Evolutionary conservation across 1,140 invertebrate genomes (phyloP), one percentile per base, ranked within the genome.

Genomic region (Magallana gigas): DNA sequence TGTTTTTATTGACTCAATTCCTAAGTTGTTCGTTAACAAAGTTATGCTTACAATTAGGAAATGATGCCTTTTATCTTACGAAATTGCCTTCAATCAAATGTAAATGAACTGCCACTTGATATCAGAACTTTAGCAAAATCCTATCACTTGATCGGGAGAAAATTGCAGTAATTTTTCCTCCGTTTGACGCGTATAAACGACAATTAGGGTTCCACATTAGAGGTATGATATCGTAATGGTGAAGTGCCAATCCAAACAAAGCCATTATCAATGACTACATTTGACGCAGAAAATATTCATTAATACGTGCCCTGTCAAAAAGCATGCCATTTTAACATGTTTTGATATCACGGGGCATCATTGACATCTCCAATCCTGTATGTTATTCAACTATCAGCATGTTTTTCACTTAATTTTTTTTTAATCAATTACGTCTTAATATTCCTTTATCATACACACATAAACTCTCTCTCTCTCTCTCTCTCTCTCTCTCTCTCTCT

Each of bases 161-260:
- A 76, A 76, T 76, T 76, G 14, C 23, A 23, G 68, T 29, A 76
- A 76, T 76, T 76, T 76, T 48, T 76, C 68, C 36, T 18, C 36
- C 68, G 18, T 36, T 76, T 23, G 68, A 76, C 68, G 36, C 68
- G 68, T 76, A 29, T 29, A 76, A 76, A 29, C 23, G 68, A 29
- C 23, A 76, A 76, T 76, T 76, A 76, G 68, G 68, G 29, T 76
- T 48, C 36, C 68, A 29, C 68, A 76, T 76, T 29, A 29, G 68
- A 76, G 68, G 68, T 36, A 76, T 76, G 18, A 23, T 76, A 76
- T 18, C 23, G 5, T 48, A 76, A 76, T 76, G 23, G 68, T 29
- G 8, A 76, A 76, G 68, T 8, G 68, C 18, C 23, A 76, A 76
- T 29, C 23, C 23, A 29, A 76, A 48, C 36, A 76, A 76, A 29